Base-by-base conservation (phyloP, 1,140 invertebrate species). In the Whitmania pigra region DNA sequence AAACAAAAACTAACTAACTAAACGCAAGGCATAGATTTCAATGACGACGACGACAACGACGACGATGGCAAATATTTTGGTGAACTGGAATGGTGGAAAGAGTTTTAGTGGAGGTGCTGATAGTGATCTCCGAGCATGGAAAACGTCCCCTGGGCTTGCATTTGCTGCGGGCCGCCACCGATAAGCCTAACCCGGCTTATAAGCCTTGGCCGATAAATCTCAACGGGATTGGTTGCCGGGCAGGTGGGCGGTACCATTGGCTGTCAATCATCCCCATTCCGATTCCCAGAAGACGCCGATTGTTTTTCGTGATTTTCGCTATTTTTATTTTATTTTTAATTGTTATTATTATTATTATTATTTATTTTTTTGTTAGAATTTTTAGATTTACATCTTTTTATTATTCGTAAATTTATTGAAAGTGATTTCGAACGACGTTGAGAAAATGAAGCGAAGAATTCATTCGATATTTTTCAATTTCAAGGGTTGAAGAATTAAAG, bases 251-350 rank as follows among this genome's bases (percentile, higher is more conserved):
- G 57, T 22, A 0, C 57, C 29, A 31, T 22, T 31, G 29, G 57
- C 57, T 31, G 57, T 63, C 57, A 63, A 63, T 63, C 57, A 63
- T 63, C 57, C 22, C 9, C n/a, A n/a, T 63, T 63, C 57, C 57
- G 4, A 18, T 18, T 63, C 57, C 57, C 57, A n/a, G 18, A 13
- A 25, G 57, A 22, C 22, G 22, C 1, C 57, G 22, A 22, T 63
- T 25, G 57, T 31, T 63, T 22, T 63, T 63, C 22, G 22, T 63
- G 57, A 25, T 31, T 63, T 63, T 63, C 18, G 57, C 22, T 17
- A 15, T 13, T 63, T 22, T 25, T 63, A 36, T 36, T 36, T 36
- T 36, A 36, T 36, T 36, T 36, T 36, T 57, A 2, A 57, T n/a
- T n/a, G 5, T 20, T 20, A 57, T 20, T 25, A 25, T 25, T n/a